Evolutionary conservation across 2,113 vertebrate species (phyloP).

Genomic region (Macquaria australasica): DNA sequence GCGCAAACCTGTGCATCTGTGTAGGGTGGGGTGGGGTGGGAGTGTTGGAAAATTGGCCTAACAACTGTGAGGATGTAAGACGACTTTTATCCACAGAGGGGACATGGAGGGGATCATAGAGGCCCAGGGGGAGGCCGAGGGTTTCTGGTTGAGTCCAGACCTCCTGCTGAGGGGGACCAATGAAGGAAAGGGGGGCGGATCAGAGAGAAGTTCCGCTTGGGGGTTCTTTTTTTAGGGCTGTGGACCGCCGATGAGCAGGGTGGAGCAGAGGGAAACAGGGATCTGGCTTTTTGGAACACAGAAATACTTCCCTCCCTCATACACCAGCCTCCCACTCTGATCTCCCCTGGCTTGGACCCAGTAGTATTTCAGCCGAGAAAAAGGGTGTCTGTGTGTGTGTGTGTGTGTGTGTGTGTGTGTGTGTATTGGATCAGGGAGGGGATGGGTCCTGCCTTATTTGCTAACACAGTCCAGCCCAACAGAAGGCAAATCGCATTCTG

Average conservation of each 20-base stretch:
- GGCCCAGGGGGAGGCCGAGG: conserved; percentile 51
- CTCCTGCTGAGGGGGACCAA: conserved; percentile 58
- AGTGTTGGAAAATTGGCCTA: conserved; percentile 68
- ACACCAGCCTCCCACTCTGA: conserved; percentile 58
- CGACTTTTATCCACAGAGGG: conserved; percentile 65
- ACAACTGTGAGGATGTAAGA: conserved; percentile 76
- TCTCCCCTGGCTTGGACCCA: conserved; percentile 49
- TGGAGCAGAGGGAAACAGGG: conserved; percentile 50
- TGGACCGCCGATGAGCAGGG: conserved; percentile 43
- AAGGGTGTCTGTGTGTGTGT: conserved; percentile 7
- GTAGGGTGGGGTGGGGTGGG: conserved; percentile 29
- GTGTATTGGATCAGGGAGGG: conserved; percentile 31
- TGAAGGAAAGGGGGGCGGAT: conserved; percentile 56
- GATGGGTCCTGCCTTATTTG: conserved; percentile 71
- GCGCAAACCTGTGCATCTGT: conserved; percentile 62
- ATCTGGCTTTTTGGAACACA: conserved; percentile 48
- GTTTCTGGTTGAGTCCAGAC: conserved; percentile 65
- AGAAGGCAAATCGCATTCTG: conserved; percentile 76
- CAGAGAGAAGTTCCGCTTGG: conserved; percentile 50
- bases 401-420: conserved; percentile 10
- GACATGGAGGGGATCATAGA: conserved; percentile 67
- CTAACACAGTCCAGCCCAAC: conserved; percentile 73
- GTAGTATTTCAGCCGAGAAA: conserved; percentile 44
- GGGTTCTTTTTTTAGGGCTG: conserved; percentile 49
- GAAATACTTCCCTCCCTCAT: conserved; percentile 48